phyloP scores from a whole-genome alignment of 2,797 vertebrate species.

The Brotula barbata region DNA sequence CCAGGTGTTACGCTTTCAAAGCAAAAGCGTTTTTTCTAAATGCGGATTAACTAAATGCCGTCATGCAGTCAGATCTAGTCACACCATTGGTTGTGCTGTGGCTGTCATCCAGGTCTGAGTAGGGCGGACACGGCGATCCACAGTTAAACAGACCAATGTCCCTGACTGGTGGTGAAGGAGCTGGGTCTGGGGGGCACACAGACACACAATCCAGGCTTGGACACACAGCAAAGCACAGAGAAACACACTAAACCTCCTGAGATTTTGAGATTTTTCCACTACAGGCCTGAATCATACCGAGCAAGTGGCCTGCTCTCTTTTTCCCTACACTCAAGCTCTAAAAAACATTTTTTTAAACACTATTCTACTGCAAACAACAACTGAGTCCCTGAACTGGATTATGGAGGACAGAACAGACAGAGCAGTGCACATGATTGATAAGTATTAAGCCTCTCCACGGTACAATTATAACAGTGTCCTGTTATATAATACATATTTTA shows the following conservation, averaged over 20 bases:
- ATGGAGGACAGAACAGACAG: no score
- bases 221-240: conserved; percentile 43
- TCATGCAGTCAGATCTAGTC: conserved; percentile 62
- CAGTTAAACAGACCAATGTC: conserved; percentile 87
- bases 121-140: conserved; percentile 77
- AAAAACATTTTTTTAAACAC: no score
- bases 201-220: conserved; percentile 56
- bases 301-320: no score
- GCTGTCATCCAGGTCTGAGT: conserved; percentile 78
- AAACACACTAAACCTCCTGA: conserved; percentile 28
- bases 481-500: no score
- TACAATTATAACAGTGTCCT: no score
- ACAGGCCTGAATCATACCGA: no score
- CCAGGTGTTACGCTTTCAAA: background rate
- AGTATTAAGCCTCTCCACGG: no score
- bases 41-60: conserved; percentile 2
- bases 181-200: conserved; percentile 80
- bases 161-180: conserved; percentile 89
- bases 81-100: conserved; percentile 79
- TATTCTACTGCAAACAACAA: no score
- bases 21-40: conserved; percentile 5
- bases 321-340: no score
- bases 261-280: no score
- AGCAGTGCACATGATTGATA: no score
- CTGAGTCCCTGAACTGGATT: no score